Percentiles rank a stretch among this genome's conserved stretches.
Conservation (phyloP, 2,888 invertebrate genomes). For the Schizaphis graminum region DNA sequence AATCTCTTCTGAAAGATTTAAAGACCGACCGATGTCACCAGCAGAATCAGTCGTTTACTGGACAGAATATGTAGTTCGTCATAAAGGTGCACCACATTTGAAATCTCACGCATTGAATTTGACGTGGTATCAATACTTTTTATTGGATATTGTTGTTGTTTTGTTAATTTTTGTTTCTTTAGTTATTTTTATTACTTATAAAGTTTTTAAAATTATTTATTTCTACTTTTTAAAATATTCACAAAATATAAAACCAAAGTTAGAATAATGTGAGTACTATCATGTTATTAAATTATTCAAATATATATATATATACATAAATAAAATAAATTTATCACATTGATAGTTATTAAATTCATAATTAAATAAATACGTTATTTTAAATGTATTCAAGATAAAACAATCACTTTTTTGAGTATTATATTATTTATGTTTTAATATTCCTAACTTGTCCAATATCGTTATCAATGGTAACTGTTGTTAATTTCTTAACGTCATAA, state of each 20-base stretch:
- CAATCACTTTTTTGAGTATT: too few species aligned
- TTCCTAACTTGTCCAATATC: neutral
- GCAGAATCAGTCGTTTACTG: conserved; percentile 8
- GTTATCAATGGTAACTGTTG: too few species aligned
- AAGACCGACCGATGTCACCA: conserved; percentile 34
- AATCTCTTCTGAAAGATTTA: conserved; percentile 1
- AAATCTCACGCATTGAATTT: neutral
- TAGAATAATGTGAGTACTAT: neutral
- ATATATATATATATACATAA: too few species aligned
- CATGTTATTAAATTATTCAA: neutral
- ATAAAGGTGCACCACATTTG: conserved; percentile 31
- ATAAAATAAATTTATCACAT: neutral
- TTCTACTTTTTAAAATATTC: neutral
- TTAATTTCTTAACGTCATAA: too few species aligned
- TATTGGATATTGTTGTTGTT: neutral
- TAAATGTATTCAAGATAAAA: too few species aligned
- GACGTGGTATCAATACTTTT: conserved; percentile 29
- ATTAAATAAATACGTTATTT: neutral
- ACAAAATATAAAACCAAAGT: neutral
- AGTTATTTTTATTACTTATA: neutral
- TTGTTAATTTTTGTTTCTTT: neutral
- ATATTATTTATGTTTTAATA: neutral
- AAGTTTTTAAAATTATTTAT: neutral
- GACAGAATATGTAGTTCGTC: conserved; percentile 41
- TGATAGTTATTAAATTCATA: neutral